phyloP scores from a whole-genome alignment of 2,797 vertebrate genomes.

The Eurystomus glaucurus region DNA sequence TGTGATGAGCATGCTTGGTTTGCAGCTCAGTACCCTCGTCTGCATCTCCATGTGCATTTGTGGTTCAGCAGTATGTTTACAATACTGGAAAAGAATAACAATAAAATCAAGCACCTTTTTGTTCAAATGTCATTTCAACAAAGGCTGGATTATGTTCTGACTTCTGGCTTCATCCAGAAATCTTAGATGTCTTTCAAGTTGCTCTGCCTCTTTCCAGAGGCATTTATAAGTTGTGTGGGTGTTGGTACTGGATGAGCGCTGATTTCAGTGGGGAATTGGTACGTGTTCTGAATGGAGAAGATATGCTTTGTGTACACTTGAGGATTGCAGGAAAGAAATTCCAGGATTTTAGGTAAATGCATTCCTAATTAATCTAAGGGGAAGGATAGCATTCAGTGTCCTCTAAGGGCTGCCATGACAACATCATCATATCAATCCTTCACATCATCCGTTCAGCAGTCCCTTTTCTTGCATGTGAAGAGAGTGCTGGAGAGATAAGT shows the following conservation, averaged over 20 bases:
- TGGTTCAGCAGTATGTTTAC: background rate
- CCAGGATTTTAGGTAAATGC: conserved; percentile 32
- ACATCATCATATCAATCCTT: background rate
- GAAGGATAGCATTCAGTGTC: background rate
- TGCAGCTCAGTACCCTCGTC: background rate
- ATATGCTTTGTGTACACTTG: background rate
- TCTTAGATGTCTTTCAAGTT: background rate
- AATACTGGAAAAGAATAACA: background rate
- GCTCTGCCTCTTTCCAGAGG: background rate
- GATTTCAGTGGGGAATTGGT: conserved; percentile 51
- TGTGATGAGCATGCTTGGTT: background rate
- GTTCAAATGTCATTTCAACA: background rate
- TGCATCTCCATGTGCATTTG: background rate
- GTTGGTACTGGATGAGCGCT: background rate
- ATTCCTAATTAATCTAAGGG: conserved; percentile 65
- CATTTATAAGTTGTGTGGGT: background rate
- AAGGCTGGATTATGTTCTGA: background rate
- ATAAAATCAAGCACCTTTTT: background rate
- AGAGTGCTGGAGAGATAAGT: background rate
- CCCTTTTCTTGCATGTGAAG: background rate
- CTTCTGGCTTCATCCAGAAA: background rate
- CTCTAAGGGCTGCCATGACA: background rate
- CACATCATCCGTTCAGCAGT: background rate
- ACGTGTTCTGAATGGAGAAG: conserved; percentile 60
- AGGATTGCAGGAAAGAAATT: conserved; percentile 22